Evolutionary conservation across 2,797 vertebrate genomes (phyloP).

Genomic region (Philypnodon macrostomus): DNA sequence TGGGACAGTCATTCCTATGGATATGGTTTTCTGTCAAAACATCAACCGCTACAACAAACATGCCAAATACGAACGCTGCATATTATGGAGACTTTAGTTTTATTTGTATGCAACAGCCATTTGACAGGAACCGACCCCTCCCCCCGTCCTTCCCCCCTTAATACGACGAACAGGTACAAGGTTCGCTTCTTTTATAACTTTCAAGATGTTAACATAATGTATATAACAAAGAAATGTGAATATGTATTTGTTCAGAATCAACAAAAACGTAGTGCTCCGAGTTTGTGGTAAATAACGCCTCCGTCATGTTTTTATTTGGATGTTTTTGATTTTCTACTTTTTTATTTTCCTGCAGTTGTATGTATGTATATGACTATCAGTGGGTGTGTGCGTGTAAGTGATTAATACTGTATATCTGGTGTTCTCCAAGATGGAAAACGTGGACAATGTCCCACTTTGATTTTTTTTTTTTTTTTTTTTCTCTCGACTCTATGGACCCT

Average conservation of each 20-base stretch:
- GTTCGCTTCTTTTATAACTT: slow-evolving; percentile 61
- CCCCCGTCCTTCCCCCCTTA: slow-evolving; percentile 49
- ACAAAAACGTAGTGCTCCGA: slow-evolving; percentile 72
- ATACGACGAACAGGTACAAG: slow-evolving; percentile 70
- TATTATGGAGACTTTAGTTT: slow-evolving; percentile 31
- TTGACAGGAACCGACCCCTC: slow-evolving; percentile 48
- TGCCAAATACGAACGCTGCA: slow-evolving; percentile 41
- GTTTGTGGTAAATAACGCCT: slow-evolving; percentile 79
- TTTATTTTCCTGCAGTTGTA: slow-evolving; percentile 58
- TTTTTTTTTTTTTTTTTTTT: slow-evolving; percentile 57
- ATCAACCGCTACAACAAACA: slow-evolving; percentile 24
- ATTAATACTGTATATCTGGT: slow-evolving; percentile 84
- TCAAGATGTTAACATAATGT: slow-evolving; percentile 72
- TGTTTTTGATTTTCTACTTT: slow-evolving; percentile 60
- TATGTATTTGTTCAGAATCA: slow-evolving; percentile 80
- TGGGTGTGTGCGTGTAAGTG: slow-evolving; percentile 68
- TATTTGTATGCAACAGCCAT: slow-evolving; percentile 66
- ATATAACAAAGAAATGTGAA: slow-evolving; percentile 83
- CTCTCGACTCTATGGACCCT: slow-evolving; percentile 62
- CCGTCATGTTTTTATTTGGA: slow-evolving; percentile 67
- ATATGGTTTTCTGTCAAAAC: slow-evolving; percentile 39
- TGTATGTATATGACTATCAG: slow-evolving; percentile 67
- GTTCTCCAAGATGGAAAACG: slow-evolving; percentile 74
- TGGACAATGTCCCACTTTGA: slow-evolving; percentile 72
- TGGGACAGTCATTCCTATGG: slow-evolving; percentile 64